These are phyloP conservation scores for Myotis davidii DNA, from an alignment of 2,113 vertebrate genomes.

Conservation along the genomic window DNA sequence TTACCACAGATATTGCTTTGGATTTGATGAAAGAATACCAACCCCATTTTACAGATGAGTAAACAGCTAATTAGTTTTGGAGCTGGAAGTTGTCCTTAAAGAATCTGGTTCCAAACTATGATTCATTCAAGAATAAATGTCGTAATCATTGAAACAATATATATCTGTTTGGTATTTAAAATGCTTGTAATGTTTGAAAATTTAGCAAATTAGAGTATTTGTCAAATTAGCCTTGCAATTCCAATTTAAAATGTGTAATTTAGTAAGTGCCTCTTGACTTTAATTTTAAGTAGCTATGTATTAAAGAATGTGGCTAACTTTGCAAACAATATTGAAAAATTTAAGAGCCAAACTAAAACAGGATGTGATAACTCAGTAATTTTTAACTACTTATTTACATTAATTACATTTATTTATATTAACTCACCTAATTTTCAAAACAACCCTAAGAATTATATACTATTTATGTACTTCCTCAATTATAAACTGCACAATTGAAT, in stretches of 20 bases:
- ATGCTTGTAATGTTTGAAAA: conserved; percentile 50
- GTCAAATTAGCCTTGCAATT: conserved; percentile 13
- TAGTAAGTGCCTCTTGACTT: neutral
- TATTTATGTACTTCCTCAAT: conserved; percentile 19
- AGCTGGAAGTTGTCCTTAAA: neutral
- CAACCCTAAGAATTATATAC: neutral
- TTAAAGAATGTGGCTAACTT: neutral
- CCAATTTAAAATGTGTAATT: conserved; percentile 16
- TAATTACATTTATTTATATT: neutral
- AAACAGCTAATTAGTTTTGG: neutral
- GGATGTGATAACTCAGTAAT: neutral
- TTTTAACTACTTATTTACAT: conserved; percentile 23
- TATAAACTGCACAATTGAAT: neutral
- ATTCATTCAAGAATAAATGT: conserved; percentile 31
- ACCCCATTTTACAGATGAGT: neutral
- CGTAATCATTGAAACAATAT: neutral
- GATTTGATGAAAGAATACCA: neutral
- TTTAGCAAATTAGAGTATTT: conserved; percentile 14
- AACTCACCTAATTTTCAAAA: neutral
- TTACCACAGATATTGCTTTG: neutral
- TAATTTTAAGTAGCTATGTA: conserved; percentile 44
- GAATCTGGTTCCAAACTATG: neutral
- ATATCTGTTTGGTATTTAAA: neutral
- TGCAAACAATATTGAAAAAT: conserved; percentile 10
- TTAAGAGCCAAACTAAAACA: conserved; percentile 4